These are phyloP conservation scores for Steromphala cineraria DNA, from an alignment of 2,888 invertebrate genomes.

Conservation along the genomic window DNA sequence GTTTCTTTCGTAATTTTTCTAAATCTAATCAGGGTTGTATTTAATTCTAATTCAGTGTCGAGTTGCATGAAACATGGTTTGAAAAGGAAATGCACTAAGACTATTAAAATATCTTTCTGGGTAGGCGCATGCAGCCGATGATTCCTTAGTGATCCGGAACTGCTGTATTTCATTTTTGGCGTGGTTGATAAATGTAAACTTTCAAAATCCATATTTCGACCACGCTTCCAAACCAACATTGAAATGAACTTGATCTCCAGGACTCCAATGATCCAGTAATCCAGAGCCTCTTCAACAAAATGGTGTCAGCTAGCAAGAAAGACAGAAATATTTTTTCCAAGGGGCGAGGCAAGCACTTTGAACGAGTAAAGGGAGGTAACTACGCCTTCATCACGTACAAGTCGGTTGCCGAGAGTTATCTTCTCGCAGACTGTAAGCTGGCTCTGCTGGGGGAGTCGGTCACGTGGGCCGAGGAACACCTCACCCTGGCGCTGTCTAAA, in stretches of 20 bases:
- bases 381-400: neutral
- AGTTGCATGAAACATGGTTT: no score
- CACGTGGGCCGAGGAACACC: neutral
- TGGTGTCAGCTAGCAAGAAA: neutral
- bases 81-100: no score
- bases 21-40: no score
- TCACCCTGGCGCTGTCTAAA: neutral
- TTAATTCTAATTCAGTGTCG: no score
- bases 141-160: no score
- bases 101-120: no score
- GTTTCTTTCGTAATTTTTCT: no score
- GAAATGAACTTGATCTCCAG: neutral
- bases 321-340: neutral
- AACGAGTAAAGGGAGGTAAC: neutral
- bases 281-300: neutral
- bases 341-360: neutral
- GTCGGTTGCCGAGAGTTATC: neutral
- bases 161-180: no score
- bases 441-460: neutral
- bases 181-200: no score
- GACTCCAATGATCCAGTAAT: neutral
- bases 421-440: neutral
- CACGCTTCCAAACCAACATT: neutral
- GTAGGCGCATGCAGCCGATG: no score
- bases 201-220: no score